Base-by-base conservation (phyloP, 1,140 invertebrate genomes). In the Chironomus tepperi region DNA sequence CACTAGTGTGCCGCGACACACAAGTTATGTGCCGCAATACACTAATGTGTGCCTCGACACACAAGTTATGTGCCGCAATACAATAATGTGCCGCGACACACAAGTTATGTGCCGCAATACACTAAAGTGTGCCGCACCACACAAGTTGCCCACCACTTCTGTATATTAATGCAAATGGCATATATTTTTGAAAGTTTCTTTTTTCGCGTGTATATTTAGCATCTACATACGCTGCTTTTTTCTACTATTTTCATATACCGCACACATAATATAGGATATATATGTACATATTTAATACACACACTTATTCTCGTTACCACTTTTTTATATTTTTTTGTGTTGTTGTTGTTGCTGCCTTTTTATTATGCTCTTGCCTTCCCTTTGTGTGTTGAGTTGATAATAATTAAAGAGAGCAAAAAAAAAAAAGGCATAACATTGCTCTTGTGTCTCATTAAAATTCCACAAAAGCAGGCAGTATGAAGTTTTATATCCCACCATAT, bases 371-470 rank as follows among this genome's bases (percentile, higher is more conserved):
- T 57, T 57, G 47, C 12, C n/a, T 57, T 57, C 12, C 47, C n/a
- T 57, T 12, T n/a, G n/a, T 57, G 47, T n/a, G 47, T 57, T 57
- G 47, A 57, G 47, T 57, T 57, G 47, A 57, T 57, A 57, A 57
- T 57, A 57, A 57, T 57, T 57, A 57, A 57, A 57, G 47, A n/a
- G 47, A 57, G 47, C 15, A 15, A 47, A 57, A 15, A 15, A 57
- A 47, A 47, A 15, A 34, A 9, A 47, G n/a, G 47, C 47, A 57
- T 57, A 57, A 57, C 47, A 57, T 57, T 57, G 47, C 47, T 57
- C 47, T 57, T 57, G 47, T 57, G 47, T 57, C 47, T 57, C 47
- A 57, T 57, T 57, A 57, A 57, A 57, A 57, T 57, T 57, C 47
- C 47, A 57, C 47, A 57, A 15, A n/a, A 57, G 47, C 47, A 57